These are phyloP conservation scores for Archivesica marissinica DNA, from an alignment of 1,140 invertebrate species.

Conservation along the genomic window DNA sequence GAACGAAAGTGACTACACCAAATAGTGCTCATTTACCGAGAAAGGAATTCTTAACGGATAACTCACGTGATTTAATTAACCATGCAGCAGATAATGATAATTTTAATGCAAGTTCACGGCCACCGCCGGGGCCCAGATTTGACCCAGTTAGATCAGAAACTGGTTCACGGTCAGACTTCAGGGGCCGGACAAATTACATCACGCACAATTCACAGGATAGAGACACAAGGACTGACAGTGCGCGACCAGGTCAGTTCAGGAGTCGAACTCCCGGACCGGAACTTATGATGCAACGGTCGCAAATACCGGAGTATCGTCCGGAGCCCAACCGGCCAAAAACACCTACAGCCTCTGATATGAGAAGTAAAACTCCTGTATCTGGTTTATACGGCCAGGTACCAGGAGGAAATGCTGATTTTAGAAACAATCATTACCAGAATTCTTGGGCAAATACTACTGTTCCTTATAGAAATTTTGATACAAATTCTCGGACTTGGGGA, in stretches of 20 bases:
- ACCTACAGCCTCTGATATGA: slow-evolving; percentile 81
- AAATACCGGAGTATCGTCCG: slow-evolving; percentile 70
- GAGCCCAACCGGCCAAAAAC: slow-evolving; percentile 80
- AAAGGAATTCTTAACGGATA: slow-evolving; percentile 63
- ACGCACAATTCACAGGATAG: slow-evolving; percentile 72
- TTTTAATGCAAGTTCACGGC: slow-evolving; percentile 69
- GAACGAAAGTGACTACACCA: slow-evolving; percentile 41
- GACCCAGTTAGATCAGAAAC: slow-evolving; percentile 65
- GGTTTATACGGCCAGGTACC: slow-evolving; percentile 63
- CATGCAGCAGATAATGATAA: slow-evolving; percentile 67
- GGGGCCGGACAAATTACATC: slow-evolving; percentile 63
- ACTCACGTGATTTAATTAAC: slow-evolving; percentile 56
- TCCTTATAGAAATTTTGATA: slow-evolving; percentile 53
- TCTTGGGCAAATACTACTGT: slow-evolving; percentile 47
- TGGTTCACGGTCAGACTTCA: slow-evolving; percentile 48
- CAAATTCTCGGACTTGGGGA: slow-evolving; percentile 52
- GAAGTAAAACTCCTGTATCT: slow-evolving; percentile 76
- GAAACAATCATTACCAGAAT: slow-evolving; percentile 65
- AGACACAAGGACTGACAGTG: slow-evolving; percentile 68
- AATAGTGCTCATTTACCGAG: slow-evolving; percentile 68
- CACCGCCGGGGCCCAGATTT: slow-evolving; percentile 74
- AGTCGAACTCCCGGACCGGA: slow-evolving; percentile 83
- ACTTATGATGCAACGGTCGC: slow-evolving; percentile 75
- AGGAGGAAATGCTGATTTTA: slow-evolving; percentile 68
- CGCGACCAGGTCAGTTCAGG: slow-evolving; percentile 79